Conservation (phyloP, 2,797 vertebrate species). For the Sardinella longiceps region DNA sequence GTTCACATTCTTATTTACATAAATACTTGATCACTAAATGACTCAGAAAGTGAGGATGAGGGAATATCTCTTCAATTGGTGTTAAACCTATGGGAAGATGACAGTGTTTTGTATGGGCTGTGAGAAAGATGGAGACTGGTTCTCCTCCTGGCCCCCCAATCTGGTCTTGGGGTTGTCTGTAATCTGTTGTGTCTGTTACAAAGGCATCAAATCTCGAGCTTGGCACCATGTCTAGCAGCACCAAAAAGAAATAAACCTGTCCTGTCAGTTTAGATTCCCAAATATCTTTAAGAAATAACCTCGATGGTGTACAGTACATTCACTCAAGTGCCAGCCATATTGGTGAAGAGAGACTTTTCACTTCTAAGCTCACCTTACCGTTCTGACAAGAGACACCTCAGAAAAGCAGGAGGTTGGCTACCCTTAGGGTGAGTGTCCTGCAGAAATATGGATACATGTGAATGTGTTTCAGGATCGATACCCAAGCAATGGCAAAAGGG, state of each 20-base stretch:
- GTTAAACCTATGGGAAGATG: neutral
- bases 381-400: neutral
- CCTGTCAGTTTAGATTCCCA: neutral
- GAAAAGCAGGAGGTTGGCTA: neutral
- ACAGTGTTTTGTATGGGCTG: neutral
- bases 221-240: constrained; percentile 11
- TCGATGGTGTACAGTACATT: constrained; percentile 14
- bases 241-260: neutral
- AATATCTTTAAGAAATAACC: neutral
- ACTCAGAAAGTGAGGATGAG: neutral
- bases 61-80: neutral
- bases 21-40: neutral
- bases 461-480: neutral
- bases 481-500: neutral
- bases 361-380: neutral
- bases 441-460: neutral
- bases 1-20: constrained; percentile 2
- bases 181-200: neutral
- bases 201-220: neutral
- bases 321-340: neutral
- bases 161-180: neutral
- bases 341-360: neutral
- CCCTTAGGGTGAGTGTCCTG: neutral
- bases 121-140: neutral
- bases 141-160: neutral